Evolutionary conservation across 2,113 vertebrate species (phyloP).

Genomic region (Erythrolamprus reginae): DNA sequence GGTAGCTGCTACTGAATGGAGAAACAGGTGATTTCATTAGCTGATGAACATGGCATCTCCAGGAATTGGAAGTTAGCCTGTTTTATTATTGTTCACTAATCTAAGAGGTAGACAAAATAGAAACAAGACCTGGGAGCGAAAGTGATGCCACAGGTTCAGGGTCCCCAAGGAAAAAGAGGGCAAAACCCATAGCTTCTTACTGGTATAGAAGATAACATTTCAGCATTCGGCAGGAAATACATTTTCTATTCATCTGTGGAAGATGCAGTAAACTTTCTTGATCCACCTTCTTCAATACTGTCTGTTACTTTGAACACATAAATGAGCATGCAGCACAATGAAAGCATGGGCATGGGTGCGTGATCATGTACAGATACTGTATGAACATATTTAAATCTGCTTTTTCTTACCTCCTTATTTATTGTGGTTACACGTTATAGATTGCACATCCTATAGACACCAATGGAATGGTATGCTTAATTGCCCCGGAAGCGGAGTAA

Average conservation of each 20-base stretch:
- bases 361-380: not conserved
- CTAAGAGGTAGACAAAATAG: not conserved
- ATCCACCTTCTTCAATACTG: not conserved
- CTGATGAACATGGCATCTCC: not conserved
- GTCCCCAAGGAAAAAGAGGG: not conserved
- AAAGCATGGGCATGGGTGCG: not conserved
- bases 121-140: not conserved
- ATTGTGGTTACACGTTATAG: not conserved
- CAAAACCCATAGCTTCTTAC: not conserved
- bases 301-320: not conserved
- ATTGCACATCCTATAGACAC: not conserved
- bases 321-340: not conserved
- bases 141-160: not conserved
- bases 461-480: not conserved
- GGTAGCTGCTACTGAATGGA: not conserved
- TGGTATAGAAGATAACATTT: not conserved
- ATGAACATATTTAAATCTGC: not conserved
- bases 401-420: not conserved
- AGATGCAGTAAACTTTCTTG: not conserved
- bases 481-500: too few relatives aligned
- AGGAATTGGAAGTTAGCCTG: not conserved
- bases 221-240: too few relatives aligned
- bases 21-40: conserved; percentile 1
- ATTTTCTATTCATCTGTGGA: not conserved
- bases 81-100: not conserved